These are phyloP conservation scores for Tamandua tetradactyla DNA, from an alignment of 2,797 vertebrate species.

Conservation along the genomic window DNA sequence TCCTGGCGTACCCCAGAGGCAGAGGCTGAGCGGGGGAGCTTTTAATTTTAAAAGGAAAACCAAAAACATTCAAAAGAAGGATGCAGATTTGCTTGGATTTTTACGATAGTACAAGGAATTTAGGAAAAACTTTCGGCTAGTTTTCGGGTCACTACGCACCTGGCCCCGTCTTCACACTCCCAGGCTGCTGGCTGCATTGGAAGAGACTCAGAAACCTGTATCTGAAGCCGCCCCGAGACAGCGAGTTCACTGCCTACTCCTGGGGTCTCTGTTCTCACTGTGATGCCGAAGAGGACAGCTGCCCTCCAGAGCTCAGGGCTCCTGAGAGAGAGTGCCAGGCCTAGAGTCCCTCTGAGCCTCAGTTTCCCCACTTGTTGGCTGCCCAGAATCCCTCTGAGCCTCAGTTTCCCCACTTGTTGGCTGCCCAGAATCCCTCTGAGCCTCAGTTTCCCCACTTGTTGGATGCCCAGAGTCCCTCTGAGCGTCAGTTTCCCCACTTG, in stretches of 20 bases:
- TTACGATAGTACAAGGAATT: slow-evolving; percentile 30
- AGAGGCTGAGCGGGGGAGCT: background rate
- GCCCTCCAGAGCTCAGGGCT: background rate
- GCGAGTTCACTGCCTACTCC: background rate
- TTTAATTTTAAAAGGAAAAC: background rate
- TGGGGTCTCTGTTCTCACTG: background rate
- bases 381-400: background rate
- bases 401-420: background rate
- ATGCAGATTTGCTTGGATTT: background rate
- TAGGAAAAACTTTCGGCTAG: background rate
- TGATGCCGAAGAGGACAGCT: background rate
- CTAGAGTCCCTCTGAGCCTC: background rate
- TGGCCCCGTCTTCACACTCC: background rate
- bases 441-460: background rate
- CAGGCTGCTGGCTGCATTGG: accelerated
- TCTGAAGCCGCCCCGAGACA: background rate
- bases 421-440: background rate
- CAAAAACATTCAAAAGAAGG: background rate
- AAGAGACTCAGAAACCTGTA: background rate
- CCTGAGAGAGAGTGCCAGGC: background rate
- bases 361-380: background rate
- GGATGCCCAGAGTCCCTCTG: background rate
- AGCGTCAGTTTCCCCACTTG: background rate
- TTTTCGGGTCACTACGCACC: background rate
- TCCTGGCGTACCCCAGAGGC: background rate